Base-by-base conservation (phyloP, 2,797 vertebrate species). In the Echiichthys vipera region DNA sequence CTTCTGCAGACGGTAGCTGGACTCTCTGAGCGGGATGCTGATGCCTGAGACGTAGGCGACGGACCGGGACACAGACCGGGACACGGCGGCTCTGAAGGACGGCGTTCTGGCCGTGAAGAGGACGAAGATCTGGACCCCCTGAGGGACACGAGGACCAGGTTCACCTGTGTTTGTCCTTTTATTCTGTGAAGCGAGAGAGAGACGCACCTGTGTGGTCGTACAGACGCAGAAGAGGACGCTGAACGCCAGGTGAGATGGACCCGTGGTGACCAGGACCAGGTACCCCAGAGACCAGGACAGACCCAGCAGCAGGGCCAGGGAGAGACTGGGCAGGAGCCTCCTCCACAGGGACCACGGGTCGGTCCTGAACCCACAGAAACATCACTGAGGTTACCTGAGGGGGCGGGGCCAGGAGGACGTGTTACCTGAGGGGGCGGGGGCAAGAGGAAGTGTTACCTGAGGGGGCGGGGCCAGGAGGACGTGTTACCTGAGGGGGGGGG, bases 261-360 rank as follows among this genome's bases (percentile, higher is more conserved):
- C 70, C 5, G 70, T 11, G 2, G 45, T 77, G 63, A 86, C 7
- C 17, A 96, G 81, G 80, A 92, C 88, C 17, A 96, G 43, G 70
- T 93, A 96, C 2, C 91, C 90, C 24, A 87, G 62, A 2, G 73
- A 58, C 94, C 95, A 95, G 58, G 94, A 94, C 63, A 96, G 43
- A 40, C 93, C 61, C 0, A 95, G 87, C 15, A 95, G 17, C 13
- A 92, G 77, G 0, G 71, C 66, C 70, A 94, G 11, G 22, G 93
- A 93, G 1, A 95, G 57, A 0, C 85, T 93, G 56, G 53, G 73
- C 14, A 92, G 27, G 29, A 89, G 65, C 77, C 89, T 96, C 84
- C 89, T 94, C 30, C 46, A 24, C 11, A 70, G 13, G 18, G 80
- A 89, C 13, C 36, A 7, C 9, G 46, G 88, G 37, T 65, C 85